Evolutionary conservation across 2,797 vertebrate species (phyloP).

Genomic region (Lemur catta): DNA sequence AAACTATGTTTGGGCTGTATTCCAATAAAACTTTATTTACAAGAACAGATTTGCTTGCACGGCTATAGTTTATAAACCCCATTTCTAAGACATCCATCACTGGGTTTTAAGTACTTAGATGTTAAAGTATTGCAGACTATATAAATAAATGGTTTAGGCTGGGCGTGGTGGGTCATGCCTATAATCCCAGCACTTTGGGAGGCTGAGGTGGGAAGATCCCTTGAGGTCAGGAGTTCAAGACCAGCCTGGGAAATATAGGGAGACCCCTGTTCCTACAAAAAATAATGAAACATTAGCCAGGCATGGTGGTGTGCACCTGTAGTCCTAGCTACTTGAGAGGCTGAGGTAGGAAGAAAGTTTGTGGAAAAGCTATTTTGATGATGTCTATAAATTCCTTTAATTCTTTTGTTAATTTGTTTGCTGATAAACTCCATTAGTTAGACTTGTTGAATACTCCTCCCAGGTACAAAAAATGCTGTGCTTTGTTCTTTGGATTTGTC

Average conservation of each 20-base stretch:
- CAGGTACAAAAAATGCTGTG: neutral
- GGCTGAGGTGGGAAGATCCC: neutral
- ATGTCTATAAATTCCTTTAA: conserved; percentile 13
- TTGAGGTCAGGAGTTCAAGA: neutral
- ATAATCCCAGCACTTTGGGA: neutral
- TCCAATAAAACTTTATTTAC: conserved; percentile 41
- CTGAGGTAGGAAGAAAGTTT: neutral
- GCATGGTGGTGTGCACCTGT: neutral
- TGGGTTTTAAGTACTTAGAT: neutral
- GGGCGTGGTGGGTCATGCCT: neutral
- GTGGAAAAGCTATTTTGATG: conserved; percentile 27
- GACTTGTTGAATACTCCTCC: neutral
- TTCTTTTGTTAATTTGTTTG: conserved; percentile 40
- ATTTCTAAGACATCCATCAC: neutral
- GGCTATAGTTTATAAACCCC: neutral
- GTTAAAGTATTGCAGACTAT: neutral
- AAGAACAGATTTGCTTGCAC: neutral
- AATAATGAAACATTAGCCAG: neutral
- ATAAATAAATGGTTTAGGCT: neutral
- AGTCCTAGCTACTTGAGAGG: neutral
- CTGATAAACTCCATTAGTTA: conserved; percentile 7
- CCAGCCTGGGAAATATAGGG: neutral
- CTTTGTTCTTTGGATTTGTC: conserved; percentile 23
- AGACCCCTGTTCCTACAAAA: neutral
- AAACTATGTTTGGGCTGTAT: neutral